Base-by-base conservation (phyloP, 92 coral and sea anemone species). In the Zoanthus solanderi region DNA sequence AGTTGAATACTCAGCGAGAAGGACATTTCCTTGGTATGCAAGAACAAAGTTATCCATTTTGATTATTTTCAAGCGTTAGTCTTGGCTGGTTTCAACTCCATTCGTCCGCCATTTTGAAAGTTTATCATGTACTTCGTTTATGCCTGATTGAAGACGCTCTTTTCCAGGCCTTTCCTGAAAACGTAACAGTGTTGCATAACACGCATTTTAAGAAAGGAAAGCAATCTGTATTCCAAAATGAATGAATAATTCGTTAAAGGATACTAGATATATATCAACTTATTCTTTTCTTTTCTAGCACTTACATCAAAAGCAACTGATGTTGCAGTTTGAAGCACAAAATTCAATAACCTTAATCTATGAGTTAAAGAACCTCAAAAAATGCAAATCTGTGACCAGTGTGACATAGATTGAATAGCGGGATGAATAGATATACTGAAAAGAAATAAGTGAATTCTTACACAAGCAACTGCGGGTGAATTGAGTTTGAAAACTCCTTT, bases 1-100 rank as follows among this genome's bases (percentile, higher is more conserved):
- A 29, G 63, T 15, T 50, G 75, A 47, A 31, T 68, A 75, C 61
- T 68, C 58, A 28, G 14, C 71, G 17, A 81, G 60, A 47, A 81
- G 61, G 2, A 81, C 52, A 46, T 30, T 65, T 31, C 85, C 85
- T 18, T 71, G 57, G 46, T 81, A 81, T 11, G 75, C 74, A 66
- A 81, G 85, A 81, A 81, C 9, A 71, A 50, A 81, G 47, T 48
- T 81, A 10, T 81, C 75, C 85, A 81, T 81, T 13, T 13, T 54
- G 18, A 48, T 53, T 42, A 42, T 50, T 9, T 12, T 76, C 15
- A n/a, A 31, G 78, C 54, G 13, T 31, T 29, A 48, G 58, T 3
- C 73, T 1, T 15, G 9, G 5, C 11, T 66, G 12, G n/a, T 72
- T 72, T 11, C n/a, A 23, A 53, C 34, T 28, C 52, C 10, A n/a